Evolutionary conservation across 2,797 vertebrate species (phyloP), one percentile per base, ranked within the genome.

Genomic region (Hippoglossus hippoglossus): DNA sequence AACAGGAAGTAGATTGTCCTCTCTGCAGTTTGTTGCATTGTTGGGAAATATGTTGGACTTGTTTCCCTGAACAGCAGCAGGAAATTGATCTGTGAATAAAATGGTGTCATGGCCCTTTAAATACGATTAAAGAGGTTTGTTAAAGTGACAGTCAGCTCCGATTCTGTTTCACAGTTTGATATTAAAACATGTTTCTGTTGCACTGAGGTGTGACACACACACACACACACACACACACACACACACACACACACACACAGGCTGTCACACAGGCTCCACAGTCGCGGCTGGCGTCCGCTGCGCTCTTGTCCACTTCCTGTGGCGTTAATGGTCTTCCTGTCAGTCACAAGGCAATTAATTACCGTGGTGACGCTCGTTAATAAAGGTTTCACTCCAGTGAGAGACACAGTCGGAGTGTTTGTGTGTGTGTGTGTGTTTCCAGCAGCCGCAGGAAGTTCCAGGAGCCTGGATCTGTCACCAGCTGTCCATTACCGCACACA

Each of bases 291-390:
- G 69, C 11, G 54, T 74, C 75, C 22, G 41, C 86, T 83, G 84
- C 1, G 87, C 79, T 57, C 67, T 59, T 60, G 68, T 82, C 80
- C 71, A 65, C 84, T 84, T 86, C 87, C 86, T 87, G 86, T 85
- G 77, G 86, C 53, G 87, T 74, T 76, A 68, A 85, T 66, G 61
- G 84, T 75, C 86, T 75, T 84, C 80, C 84, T 86, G 86, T 89
- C 89, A 88, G 55, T 88, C 85, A 85, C 70, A 75, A 65, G 55
- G 53, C 71, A 87, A 86, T 87, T 87, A 88, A 89, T 89, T 86
- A 84, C 77, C 8, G 57, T 58, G 70, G 80, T 49, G 84, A 80
- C 22, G 62, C 79, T 84, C 55, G 16, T 87, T 90, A 87, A 87
- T 87, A 69, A 87, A 85, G 80, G 80, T 86, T 85, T 78, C 68